A percentile compares a stretch with the other conserved stretches of the same genome.
These are phyloP conservation scores for Myioborus miniatus DNA, from an alignment of 2,797 vertebrate species.

Conservation along the genomic window DNA sequence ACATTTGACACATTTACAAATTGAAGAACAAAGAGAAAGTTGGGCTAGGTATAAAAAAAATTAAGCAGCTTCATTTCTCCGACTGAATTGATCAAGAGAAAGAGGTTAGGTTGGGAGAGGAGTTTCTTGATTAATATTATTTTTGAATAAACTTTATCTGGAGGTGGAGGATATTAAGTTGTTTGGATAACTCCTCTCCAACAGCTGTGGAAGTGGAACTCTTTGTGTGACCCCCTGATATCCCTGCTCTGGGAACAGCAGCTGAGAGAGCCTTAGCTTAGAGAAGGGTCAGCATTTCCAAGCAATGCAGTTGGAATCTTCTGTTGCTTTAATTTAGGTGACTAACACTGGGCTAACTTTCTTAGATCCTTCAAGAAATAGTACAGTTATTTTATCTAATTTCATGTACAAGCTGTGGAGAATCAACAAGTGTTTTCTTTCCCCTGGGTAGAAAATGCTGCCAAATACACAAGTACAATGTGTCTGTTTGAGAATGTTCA, in stretches of 20 bases:
- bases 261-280: not conserved
- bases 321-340: not conserved
- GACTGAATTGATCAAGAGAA: not conserved
- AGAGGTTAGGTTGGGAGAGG: not conserved
- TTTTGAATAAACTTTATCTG: not conserved
- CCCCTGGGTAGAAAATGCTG: not conserved
- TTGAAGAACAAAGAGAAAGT: not conserved
- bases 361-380: not conserved
- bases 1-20: conserved; percentile 29
- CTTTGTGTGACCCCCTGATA: rapidly evolving
- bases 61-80: not conserved
- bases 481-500: not conserved
- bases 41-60: not conserved
- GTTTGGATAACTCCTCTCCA: not conserved
- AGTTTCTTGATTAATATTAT: not conserved
- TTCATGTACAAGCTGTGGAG: not conserved
- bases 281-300: not conserved
- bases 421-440: not conserved
- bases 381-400: not conserved
- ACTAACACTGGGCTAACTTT: not conserved
- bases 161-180: not conserved
- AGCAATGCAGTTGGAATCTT: not conserved
- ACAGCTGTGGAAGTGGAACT: not conserved
- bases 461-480: not conserved
- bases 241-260: not conserved